A percentile compares a stretch with the other conserved stretches of the same genome.
Evolutionary conservation across 1,140 invertebrate genomes (phyloP).

Genomic region (Drosophila erecta): DNA sequence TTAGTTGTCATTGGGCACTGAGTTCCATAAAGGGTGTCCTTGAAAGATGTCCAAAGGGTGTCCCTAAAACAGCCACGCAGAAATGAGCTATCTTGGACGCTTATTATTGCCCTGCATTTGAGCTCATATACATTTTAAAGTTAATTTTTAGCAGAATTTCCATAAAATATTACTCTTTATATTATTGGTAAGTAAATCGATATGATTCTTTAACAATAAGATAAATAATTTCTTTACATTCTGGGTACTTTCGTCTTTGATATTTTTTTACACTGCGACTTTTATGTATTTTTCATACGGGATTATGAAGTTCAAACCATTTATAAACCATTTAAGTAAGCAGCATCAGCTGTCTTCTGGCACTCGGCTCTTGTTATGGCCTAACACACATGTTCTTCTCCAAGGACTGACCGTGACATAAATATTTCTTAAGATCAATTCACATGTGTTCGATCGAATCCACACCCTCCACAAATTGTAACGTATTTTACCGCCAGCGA

Average conservation of each 20-base stretch:
- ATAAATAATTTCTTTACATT: background rate
- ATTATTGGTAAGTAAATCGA: background rate
- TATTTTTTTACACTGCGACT: background rate
- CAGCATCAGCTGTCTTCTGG: constrained; percentile 40
- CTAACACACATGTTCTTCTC: constrained; percentile 28
- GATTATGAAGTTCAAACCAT: background rate
- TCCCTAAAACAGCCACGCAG: background rate
- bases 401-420: constrained; percentile 63
- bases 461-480: constrained; percentile 34
- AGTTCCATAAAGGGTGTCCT: constrained; percentile 18
- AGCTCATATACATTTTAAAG: too few species aligned
- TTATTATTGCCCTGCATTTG: too few species aligned
- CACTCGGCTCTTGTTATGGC: background rate
- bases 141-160: too few species aligned
- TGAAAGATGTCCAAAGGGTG: too few species aligned
- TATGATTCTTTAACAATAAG: background rate
- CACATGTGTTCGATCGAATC: constrained; percentile 33
- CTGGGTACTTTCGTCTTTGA: background rate
- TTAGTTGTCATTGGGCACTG: background rate
- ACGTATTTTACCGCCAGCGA: constrained; percentile 50
- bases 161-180: too few species aligned
- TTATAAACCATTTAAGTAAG: background rate
- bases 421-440: constrained; percentile 49
- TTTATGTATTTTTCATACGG: background rate
- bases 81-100: background rate